Evolutionary conservation across 2,888 invertebrate species (phyloP).

Genomic region (Cremastinae sp.): DNA sequence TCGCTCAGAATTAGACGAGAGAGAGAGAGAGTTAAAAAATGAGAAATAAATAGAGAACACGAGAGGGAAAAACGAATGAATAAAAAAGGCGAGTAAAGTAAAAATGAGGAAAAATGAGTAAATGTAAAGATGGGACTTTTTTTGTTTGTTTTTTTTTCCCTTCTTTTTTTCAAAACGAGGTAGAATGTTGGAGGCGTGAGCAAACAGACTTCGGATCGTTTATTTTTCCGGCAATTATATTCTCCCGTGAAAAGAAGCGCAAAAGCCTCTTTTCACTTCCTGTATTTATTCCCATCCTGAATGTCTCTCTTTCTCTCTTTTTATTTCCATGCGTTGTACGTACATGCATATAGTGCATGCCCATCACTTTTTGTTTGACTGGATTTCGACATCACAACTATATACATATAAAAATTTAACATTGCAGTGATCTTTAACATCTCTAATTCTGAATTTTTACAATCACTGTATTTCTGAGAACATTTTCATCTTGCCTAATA

Average conservation of each 20-base stretch:
- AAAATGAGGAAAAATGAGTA: conserved; percentile 22
- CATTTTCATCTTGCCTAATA: no score
- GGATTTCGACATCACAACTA: no score
- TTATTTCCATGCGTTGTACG: neutral
- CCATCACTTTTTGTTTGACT: no score
- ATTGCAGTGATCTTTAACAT: no score
- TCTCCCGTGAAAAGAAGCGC: conserved; percentile 75
- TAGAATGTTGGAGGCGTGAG: conserved; percentile 66
- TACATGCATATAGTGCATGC: no score
- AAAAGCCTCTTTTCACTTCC: conserved; percentile 71
- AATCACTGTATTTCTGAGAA: no score
- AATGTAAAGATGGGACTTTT: conserved; percentile 28
- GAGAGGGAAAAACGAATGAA: conserved; percentile 1
- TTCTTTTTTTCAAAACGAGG: conserved; percentile 31
- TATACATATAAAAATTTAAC: no score
- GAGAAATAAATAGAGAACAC: conserved; percentile 33
- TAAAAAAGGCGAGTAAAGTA: conserved; percentile 8
- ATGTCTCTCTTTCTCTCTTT: conserved; percentile 59
- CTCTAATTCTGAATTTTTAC: no score
- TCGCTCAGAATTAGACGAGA: neutral
- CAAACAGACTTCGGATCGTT: conserved; percentile 77
- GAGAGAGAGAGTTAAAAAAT: neutral
- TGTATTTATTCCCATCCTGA: conserved; percentile 75
- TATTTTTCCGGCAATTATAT: conserved; percentile 80
- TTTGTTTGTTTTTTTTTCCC: neutral